Percentiles rank a stretch among this genome's conserved stretches.
Evolutionary conservation across 2,888 invertebrate species (phyloP).

Genomic region (Trichacis sp.): DNA sequence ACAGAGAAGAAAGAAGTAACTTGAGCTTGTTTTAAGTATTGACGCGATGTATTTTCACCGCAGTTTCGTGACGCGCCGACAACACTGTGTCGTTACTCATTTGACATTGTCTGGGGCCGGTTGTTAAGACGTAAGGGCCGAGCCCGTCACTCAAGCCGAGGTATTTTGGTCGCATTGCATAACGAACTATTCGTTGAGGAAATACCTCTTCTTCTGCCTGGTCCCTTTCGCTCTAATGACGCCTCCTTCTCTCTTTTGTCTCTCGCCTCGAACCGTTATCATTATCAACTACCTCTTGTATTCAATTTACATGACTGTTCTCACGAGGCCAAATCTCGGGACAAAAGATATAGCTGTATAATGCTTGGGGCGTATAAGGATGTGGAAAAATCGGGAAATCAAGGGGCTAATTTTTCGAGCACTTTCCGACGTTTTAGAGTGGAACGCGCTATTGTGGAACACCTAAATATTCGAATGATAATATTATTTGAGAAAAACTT

Average conservation of each 20-base stretch:
- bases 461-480: too few species aligned
- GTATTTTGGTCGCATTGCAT: conserved; percentile 37
- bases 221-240: conserved; percentile 19
- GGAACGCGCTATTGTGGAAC: too few species aligned
- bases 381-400: too few species aligned
- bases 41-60: not conserved
- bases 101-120: conserved; percentile 34
- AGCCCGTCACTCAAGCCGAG: conserved; percentile 49
- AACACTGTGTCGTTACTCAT: conserved; percentile 24
- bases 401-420: too few species aligned
- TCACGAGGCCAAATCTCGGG: conserved; percentile 19
- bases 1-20: not conserved
- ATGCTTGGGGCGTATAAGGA: too few species aligned
- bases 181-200: conserved; percentile 24
- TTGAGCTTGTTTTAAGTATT: not conserved
- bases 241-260: conserved; percentile 4
- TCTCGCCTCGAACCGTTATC: conserved; percentile 12
- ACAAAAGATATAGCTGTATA: too few species aligned
- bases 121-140: conserved; percentile 51
- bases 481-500: too few species aligned
- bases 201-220: conserved; percentile 7
- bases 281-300: conserved; percentile 15
- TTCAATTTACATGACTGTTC: conserved; percentile 24
- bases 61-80: conserved; percentile 1
- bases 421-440: too few species aligned